Evolutionary conservation across 2,797 vertebrate genomes (phyloP).

Genomic region (Liasis olivaceus): DNA sequence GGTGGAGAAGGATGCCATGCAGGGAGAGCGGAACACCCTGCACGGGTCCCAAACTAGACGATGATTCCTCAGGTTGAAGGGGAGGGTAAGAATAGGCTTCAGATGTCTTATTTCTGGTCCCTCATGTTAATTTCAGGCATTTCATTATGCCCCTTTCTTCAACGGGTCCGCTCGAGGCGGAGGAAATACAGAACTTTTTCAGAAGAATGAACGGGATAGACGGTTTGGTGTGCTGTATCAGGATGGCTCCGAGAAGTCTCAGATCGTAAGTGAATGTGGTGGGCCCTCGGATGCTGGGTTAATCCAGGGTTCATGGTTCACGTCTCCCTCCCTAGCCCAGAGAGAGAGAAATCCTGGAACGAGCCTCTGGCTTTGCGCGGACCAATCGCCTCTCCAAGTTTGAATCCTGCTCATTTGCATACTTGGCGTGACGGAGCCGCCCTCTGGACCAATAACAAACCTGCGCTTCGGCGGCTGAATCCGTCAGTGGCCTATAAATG

Average conservation of each 20-base stretch:
- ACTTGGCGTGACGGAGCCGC: background rate
- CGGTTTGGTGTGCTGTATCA: no score
- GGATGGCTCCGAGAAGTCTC: background rate
- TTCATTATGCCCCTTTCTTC: background rate
- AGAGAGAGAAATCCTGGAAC: fast-evolving
- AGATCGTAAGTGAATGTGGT: background rate
- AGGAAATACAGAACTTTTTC: background rate
- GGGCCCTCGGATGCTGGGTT: background rate
- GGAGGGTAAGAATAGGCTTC: background rate
- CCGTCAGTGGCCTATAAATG: conserved; percentile 18
- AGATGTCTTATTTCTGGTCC: background rate
- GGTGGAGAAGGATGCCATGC: background rate
- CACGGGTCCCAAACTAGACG: no score
- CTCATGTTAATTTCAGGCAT: no score
- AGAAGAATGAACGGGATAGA: no score
- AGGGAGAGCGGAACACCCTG: no score
- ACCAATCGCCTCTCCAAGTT: background rate
- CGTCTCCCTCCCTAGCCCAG: background rate
- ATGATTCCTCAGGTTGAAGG: background rate
- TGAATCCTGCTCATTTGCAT: background rate
- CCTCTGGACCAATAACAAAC: background rate
- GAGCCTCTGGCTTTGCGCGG: fast-evolving
- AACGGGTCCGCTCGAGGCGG: background rate
- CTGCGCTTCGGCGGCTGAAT: background rate
- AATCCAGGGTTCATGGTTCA: background rate